These are phyloP conservation scores for Paratrypauchen microcephalus DNA, from an alignment of 2,797 vertebrate genomes.

Conservation along the genomic window DNA sequence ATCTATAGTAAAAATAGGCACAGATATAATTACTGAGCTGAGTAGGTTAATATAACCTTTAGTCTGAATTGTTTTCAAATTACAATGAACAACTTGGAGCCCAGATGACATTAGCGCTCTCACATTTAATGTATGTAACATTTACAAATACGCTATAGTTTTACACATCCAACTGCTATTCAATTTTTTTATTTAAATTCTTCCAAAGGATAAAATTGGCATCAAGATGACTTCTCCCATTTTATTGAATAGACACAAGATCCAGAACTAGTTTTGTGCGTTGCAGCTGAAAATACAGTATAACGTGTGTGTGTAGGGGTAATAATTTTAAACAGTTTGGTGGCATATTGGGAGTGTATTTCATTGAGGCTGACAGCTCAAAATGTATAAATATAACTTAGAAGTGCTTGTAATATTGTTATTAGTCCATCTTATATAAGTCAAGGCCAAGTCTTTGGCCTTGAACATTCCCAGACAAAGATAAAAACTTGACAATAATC, in stretches of 20 bases:
- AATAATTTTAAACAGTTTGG: constrained; percentile 24
- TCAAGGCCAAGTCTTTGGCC: too few species aligned
- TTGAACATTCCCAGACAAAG: constrained; percentile 39
- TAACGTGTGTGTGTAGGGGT: constrained; percentile 4
- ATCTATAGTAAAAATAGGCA: background rate
- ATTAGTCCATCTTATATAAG: background rate
- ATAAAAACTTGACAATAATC: constrained; percentile 19
- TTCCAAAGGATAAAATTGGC: constrained; percentile 26
- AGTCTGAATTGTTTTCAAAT: background rate
- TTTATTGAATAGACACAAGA: constrained; percentile 65
- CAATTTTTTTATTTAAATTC: background rate
- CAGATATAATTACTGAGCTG: background rate
- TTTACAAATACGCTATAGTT: background rate
- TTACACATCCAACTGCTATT: background rate
- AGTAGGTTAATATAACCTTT: background rate
- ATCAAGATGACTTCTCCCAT: constrained; percentile 44
- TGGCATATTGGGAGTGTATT: background rate
- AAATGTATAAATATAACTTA: background rate
- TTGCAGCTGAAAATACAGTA: constrained; percentile 61
- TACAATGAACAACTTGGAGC: background rate
- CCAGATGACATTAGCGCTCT: background rate
- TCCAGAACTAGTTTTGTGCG: constrained; percentile 61
- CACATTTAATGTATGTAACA: background rate
- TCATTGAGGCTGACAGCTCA: background rate
- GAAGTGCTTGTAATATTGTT: background rate